Conservation (phyloP, 2,797 vertebrate species). For the Dryobates pubescens region DNA sequence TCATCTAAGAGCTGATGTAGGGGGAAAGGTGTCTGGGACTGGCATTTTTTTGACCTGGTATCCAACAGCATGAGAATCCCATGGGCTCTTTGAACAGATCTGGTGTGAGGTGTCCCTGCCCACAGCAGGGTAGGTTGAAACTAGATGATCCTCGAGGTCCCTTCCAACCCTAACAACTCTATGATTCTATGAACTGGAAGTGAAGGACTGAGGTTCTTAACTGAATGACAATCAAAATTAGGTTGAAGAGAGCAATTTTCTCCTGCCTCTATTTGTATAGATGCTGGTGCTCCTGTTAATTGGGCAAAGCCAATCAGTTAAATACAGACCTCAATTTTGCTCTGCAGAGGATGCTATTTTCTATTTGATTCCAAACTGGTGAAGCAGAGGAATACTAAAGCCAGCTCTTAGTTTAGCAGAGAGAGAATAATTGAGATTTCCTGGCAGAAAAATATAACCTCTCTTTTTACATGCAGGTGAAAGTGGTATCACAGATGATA, state of each 20-base stretch:
- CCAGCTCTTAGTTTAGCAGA: neutral
- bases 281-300: neutral
- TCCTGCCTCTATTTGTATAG: neutral
- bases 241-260: neutral
- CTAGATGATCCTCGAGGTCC: no score
- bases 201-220: neutral
- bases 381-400: neutral
- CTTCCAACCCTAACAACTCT: no score
- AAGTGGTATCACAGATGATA: conserved; percentile 23
- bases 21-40: neutral
- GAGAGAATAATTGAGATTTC: neutral
- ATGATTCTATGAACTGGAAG: neutral
- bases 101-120: no score
- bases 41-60: neutral
- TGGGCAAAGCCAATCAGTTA: neutral
- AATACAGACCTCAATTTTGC: neutral
- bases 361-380: neutral
- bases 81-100: neutral
- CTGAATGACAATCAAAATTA: neutral
- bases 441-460: neutral
- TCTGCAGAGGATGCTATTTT: neutral
- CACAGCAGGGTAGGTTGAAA: no score
- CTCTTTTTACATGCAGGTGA: neutral
- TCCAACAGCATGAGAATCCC: neutral
- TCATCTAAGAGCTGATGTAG: neutral